Base-by-base conservation (phyloP, 2,888 invertebrate species). In the Boloria selene region DNA sequence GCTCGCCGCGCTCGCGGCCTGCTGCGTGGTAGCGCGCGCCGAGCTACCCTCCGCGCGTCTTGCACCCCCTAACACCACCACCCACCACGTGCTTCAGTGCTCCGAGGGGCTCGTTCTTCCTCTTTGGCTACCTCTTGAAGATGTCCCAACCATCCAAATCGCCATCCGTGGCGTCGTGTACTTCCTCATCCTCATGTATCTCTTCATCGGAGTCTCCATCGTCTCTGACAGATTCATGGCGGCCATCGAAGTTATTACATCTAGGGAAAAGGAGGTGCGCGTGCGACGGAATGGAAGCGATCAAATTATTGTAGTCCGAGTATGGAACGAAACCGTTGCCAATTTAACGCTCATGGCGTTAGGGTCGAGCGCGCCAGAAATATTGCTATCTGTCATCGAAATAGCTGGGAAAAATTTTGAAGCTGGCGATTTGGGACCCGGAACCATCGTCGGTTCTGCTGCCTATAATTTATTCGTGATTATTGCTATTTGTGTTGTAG, bases 281-380 rank as follows among this genome's bases (percentile, higher is more conserved):
- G 96, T 99, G 68, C 96, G 97, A 79, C 96, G 97, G 73, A 95
- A 96, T 72, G 97, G 96, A 79, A 97, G 97, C 70, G 97, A 97
- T 70, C 97, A 98, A 80, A 96, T 97, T 75, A 93, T 99, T 52
- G 96, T 96, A 60, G 99, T 99, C 16, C 94, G 99, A 67, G 97
- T 99, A 67, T 99, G 99, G 99, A 99, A 99, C 88, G 99, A 99
- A 86, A 99, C 99, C 2, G 99, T 99, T 52, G 99, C 99, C 72
- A 99, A 99, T 90, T 92, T 99, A 75, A 99, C 99, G 5, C 93
- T 99, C 62, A 99, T 99, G 99, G 99, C 99, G 14, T 91, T 99
- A 64, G 99, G 99, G 3, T 99, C 99, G 22, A 99, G 98, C 77
- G 99, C 99, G 2, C 99, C 99, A 0, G 99, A 99, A 90, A 99